A percentile compares a stretch with the other conserved stretches of the same genome.
Evolutionary conservation across 1,140 invertebrate genomes (phyloP).

Genomic region (Sinonovacula constricta): DNA sequence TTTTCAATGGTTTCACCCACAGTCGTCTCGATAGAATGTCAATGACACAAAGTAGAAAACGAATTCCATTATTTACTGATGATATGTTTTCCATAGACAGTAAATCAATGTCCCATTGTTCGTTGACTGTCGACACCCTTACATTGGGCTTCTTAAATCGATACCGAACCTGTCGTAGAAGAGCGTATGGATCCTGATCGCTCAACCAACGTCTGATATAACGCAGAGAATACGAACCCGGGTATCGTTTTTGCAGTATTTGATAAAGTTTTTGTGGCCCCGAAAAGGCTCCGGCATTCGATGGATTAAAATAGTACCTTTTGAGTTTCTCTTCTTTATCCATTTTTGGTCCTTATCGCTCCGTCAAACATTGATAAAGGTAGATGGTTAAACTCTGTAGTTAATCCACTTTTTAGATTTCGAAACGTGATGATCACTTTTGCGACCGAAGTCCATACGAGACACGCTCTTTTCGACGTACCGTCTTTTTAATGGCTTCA

Average conservation of each 20-base stretch:
- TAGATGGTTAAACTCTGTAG: no score
- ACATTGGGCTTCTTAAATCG: slow-evolving; percentile 32
- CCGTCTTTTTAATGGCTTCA: no score
- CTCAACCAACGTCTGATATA: no score
- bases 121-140: slow-evolving; percentile 8
- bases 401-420: no score
- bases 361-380: no score
- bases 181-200: slow-evolving; percentile 41
- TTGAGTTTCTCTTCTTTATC: slow-evolving; percentile 11
- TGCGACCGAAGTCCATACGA: no score
- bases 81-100: no score
- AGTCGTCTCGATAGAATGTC: not conserved
- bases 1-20: not conserved
- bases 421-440: no score
- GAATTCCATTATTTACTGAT: slow-evolving; percentile 22
- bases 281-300: no score
- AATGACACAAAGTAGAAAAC: slow-evolving; percentile 41
- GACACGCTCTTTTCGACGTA: no score
- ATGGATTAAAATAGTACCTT: slow-evolving; percentile 2
- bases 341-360: no score
- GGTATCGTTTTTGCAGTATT: not conserved
- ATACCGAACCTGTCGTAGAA: not conserved
- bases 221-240: not conserved
- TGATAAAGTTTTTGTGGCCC: not conserved
- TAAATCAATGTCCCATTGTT: no score